Percentiles rank a stretch among this genome's conserved stretches.
These are phyloP conservation scores for Mongoloraphidia duomilia DNA, from an alignment of 2,888 invertebrate species.

Conservation along the genomic window DNA sequence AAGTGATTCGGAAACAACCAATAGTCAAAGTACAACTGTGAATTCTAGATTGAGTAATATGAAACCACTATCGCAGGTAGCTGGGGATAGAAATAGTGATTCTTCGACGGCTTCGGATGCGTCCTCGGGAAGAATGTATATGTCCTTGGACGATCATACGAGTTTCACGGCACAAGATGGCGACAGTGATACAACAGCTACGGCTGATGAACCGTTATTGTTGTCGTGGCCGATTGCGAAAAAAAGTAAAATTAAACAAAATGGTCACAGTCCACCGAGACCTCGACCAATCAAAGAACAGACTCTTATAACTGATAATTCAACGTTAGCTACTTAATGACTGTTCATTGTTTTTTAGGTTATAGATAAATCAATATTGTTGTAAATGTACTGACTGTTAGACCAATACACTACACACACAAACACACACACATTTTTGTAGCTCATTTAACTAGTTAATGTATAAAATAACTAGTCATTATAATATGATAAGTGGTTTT, in stretches of 20 bases:
- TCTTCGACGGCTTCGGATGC: conserved; percentile 31
- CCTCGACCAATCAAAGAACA: conserved; percentile 2
- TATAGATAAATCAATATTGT: too few relatives aligned
- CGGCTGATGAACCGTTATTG: conserved; percentile 33
- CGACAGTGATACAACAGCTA: conserved; percentile 16
- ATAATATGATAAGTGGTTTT: too few relatives aligned
- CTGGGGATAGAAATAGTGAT: conserved; percentile 28
- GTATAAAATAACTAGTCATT: too few relatives aligned
- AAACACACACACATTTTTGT: too few relatives aligned
- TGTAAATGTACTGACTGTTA: too few relatives aligned
- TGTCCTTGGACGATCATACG: conserved; percentile 25
- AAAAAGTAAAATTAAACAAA: conserved; percentile 17
- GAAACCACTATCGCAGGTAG: conserved; percentile 20
- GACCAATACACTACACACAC: too few relatives aligned
- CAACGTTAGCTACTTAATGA: too few relatives aligned
- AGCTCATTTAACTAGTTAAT: too few relatives aligned
- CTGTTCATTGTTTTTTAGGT: too few relatives aligned
- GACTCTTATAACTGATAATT: conserved; percentile 2
- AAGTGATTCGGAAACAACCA: conserved; percentile 20
- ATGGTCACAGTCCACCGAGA: conserved; percentile 5
- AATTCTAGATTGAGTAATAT: conserved; percentile 7
- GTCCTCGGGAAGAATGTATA: conserved; percentile 27
- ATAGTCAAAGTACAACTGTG: conserved; percentile 14
- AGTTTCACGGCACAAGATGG: conserved; percentile 6
- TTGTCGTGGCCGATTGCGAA: conserved; percentile 38